Base-by-base conservation (phyloP, 2,888 invertebrate genomes). In the Acleris emargana region DNA sequence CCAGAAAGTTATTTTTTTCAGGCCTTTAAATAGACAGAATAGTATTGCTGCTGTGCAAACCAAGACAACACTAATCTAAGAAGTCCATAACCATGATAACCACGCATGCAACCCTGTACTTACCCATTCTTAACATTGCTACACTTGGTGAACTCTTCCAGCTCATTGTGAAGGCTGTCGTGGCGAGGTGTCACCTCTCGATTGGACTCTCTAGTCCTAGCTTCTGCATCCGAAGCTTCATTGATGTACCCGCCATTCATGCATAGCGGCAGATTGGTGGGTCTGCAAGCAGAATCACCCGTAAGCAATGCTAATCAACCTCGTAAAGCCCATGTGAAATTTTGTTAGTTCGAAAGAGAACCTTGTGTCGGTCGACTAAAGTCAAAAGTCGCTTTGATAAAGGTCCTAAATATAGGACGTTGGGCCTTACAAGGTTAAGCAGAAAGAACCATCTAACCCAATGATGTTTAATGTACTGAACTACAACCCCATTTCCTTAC, bases 161-260 rank as follows among this genome's bases (percentile, higher is more conserved):
- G 71, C 53, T 84, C 82, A 0, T 76, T 73, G 17, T 77, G 81
- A 58, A 76, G 58, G 47, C 75, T 75, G n/a, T 82, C 82, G 16
- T 68, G 58, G 32, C 71, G 72, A 50, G 81, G 72, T 62, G 75
- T 68, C 1, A 74, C 77, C 57, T 85, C 87, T 22, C 89, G 82
- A 73, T 87, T 87, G 72, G 86, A 85, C 70, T 86, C 89, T 2
- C 91, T 76, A 18, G 88, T 86, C 25, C 89, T 81, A 42, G 87
- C 85, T 71, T 89, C 91, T 1, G 89, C 89, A 76, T 96, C 96
- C 68, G 95, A 95, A 47, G 95, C 96, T 86, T 97, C 96, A 89
- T 96, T 96, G 76, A 96, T 95, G 90, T 96, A 97, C 58, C 96
- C 96, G 58, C 95, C 96, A 71, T 95, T 96, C 71, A 95, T 93